These are phyloP conservation scores for Delphinus delphis DNA, from an alignment of 2,113 vertebrate species.

Conservation along the genomic window DNA sequence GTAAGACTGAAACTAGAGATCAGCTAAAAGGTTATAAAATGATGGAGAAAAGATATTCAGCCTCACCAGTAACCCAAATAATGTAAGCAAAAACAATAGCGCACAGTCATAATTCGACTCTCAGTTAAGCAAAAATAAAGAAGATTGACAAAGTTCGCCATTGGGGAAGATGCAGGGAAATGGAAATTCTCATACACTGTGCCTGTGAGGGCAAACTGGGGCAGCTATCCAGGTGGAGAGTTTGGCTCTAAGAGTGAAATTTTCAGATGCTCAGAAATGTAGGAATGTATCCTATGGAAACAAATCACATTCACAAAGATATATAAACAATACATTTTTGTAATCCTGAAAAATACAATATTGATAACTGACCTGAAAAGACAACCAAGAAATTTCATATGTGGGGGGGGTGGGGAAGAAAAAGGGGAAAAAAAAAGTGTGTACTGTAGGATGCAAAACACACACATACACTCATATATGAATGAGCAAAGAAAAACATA, in stretches of 20 bases:
- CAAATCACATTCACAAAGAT: background rate
- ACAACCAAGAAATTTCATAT: background rate
- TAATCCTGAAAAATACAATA: background rate
- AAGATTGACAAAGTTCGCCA: background rate
- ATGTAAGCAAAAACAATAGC: constrained; percentile 15
- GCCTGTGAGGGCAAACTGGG: background rate
- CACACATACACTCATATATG: background rate
- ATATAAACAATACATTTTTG: background rate
- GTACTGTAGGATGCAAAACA: background rate
- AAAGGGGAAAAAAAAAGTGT: background rate
- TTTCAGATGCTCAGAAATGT: constrained; percentile 5
- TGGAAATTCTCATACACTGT: background rate
- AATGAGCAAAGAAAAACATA: background rate
- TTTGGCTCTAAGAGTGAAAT: background rate
- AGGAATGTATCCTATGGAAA: background rate
- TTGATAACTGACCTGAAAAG: background rate
- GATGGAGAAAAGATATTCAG: background rate
- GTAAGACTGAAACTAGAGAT: background rate
- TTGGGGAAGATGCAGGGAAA: background rate
- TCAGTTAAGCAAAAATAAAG: background rate
- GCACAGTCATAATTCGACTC: background rate
- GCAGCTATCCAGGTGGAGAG: background rate
- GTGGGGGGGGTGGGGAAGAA: too few species aligned
- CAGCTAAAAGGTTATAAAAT: background rate
- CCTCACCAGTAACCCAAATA: background rate